Conservation (phyloP, 2,888 invertebrate genomes). For the Tiliacea aurago region DNA sequence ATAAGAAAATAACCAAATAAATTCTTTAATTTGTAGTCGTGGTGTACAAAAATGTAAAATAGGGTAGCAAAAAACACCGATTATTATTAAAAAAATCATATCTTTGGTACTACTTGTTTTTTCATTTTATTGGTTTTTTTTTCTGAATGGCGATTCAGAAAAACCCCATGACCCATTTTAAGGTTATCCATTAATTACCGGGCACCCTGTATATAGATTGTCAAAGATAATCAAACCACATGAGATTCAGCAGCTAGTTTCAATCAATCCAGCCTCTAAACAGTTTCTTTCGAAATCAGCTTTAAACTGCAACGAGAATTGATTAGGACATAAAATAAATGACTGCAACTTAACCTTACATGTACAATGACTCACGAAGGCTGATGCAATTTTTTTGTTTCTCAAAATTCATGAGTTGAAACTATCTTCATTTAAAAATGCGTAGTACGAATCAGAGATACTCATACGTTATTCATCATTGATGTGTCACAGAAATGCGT, state of each 20-base stretch:
- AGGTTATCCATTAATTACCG: too few relatives aligned
- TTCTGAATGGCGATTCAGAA: too few relatives aligned
- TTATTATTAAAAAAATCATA: too few relatives aligned
- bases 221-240: conserved; percentile 4
- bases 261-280: neutral
- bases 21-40: too few relatives aligned
- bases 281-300: neutral
- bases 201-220: too few relatives aligned
- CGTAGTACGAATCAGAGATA: conserved; percentile 1
- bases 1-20: too few relatives aligned
- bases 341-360: neutral
- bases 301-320: neutral
- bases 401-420: neutral
- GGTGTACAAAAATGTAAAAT: too few relatives aligned
- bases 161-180: too few relatives aligned
- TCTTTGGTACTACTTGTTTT: too few relatives aligned
- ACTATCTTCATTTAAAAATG: conserved; percentile 8
- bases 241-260: too few relatives aligned
- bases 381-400: neutral
- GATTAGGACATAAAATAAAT: neutral
- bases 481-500: conserved; percentile 14
- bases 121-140: too few relatives aligned
- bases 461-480: conserved; percentile 8
- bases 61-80: too few relatives aligned
- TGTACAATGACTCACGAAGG: neutral